phyloP scores from a whole-genome alignment of 2,888 invertebrate species.

The Cistogaster globosa region DNA sequence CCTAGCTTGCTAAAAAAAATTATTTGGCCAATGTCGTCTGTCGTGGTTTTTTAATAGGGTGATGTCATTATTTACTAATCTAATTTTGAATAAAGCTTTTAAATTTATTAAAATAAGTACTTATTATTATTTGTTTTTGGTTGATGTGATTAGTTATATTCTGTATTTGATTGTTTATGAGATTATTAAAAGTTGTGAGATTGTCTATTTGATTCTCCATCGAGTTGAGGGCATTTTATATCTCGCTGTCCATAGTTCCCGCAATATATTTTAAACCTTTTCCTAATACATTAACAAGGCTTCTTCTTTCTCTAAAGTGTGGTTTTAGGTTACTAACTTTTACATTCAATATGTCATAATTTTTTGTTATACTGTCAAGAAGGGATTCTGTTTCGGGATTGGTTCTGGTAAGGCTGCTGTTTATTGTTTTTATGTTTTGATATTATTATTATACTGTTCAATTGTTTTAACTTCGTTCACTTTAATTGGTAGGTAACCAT shows the following conservation, averaged over 20 bases:
- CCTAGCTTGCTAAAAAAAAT: neutral
- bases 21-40: neutral
- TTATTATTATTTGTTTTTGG: too few relatives aligned
- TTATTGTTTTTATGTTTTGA: too few relatives aligned
- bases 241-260: neutral
- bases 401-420: too few relatives aligned
- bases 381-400: too few relatives aligned
- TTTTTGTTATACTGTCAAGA: neutral
- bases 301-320: too few relatives aligned
- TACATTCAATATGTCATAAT: neutral
- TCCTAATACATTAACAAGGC: neutral
- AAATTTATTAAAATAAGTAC: too few relatives aligned
- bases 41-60: neutral
- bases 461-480: slow-evolving; percentile 29
- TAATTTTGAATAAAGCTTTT: slow-evolving; percentile 4
- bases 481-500: slow-evolving; percentile 35
- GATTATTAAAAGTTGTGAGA: neutral
- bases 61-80: slow-evolving; percentile 1
- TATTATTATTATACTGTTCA: slow-evolving; percentile 36
- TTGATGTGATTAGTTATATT: too few relatives aligned
- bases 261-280: neutral
- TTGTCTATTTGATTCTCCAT: neutral
- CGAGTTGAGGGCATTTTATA: neutral
- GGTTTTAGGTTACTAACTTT: neutral
- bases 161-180: neutral